These are phyloP conservation scores for Chiloscyllium plagiosum DNA, from an alignment of 2,113 vertebrate genomes.

Conservation along the genomic window DNA sequence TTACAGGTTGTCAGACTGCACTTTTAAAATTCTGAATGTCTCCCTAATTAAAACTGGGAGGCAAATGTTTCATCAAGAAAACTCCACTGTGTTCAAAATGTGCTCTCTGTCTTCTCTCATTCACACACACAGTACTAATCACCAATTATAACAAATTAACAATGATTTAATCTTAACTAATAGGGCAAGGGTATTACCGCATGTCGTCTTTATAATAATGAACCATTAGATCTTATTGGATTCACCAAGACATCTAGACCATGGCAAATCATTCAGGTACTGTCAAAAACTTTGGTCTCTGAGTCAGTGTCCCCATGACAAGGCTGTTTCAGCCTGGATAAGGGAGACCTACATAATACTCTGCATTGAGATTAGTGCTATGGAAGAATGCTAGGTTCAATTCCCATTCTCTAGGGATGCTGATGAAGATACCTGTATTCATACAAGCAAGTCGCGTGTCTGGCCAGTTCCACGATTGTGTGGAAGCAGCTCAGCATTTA, in stretches of 20 bases:
- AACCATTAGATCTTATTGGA: background rate
- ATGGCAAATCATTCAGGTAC: background rate
- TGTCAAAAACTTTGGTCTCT: background rate
- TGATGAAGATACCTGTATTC: background rate
- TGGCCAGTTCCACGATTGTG: background rate
- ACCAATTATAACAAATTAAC: background rate
- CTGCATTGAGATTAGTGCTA: background rate
- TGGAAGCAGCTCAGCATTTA: background rate
- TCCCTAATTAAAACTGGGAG: background rate
- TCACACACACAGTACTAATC: background rate
- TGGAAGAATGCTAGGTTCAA: no score
- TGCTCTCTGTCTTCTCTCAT: no score
- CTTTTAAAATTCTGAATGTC: background rate
- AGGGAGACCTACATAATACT: no score
- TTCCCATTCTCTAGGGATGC: background rate
- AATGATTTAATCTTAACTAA: background rate
- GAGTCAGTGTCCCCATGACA: background rate
- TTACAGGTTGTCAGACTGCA: background rate
- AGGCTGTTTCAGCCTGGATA: background rate
- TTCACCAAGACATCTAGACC: background rate
- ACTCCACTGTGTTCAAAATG: background rate
- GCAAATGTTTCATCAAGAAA: background rate
- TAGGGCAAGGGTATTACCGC: background rate
- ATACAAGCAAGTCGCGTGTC: background rate
- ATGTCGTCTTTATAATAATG: background rate